Percentiles rank a stretch among this genome's conserved stretches.
phyloP scores from a whole-genome alignment of 1,140 invertebrate genomes.

The Drosophila melanica region DNA sequence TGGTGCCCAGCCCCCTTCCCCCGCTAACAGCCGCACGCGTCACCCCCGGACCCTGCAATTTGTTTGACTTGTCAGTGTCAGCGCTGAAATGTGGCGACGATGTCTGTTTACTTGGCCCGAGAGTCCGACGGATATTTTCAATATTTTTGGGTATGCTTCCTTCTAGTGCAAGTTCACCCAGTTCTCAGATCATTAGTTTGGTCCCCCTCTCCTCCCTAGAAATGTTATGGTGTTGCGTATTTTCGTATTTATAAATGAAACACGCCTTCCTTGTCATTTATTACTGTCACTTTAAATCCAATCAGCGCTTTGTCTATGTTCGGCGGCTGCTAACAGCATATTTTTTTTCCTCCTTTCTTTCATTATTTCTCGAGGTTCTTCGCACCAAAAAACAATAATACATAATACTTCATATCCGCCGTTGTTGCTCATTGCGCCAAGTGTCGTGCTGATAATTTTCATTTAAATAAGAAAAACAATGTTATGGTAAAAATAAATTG shows the following conservation, averaged over 20 bases:
- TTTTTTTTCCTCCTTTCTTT: slow-evolving; percentile 21
- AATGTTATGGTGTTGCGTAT: slow-evolving; percentile 27
- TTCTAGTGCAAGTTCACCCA: slow-evolving; percentile 47
- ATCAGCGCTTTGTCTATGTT: slow-evolving; percentile 68
- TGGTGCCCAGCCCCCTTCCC: slow-evolving; percentile 2
- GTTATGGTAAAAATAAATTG: slow-evolving; percentile 41
- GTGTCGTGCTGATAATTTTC: slow-evolving; percentile 38
- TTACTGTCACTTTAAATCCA: slow-evolving; percentile 73
- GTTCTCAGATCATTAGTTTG: slow-evolving; percentile 13
- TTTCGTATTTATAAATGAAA: slow-evolving; percentile 56
- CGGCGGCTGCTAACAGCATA: slow-evolving; percentile 30
- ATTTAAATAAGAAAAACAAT: slow-evolving; percentile 41
- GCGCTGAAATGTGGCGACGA: slow-evolving; percentile 34
- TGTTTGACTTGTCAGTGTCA: slow-evolving; percentile 62
- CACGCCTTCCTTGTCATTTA: slow-evolving; percentile 68
- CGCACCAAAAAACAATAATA: slow-evolving; percentile 7
- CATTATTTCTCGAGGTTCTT: not conserved
- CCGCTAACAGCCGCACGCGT: not conserved
- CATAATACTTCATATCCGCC: slow-evolving; percentile 37
- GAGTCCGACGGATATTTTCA: slow-evolving; percentile 31
- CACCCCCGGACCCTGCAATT: slow-evolving; percentile 36
- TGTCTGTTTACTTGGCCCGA: slow-evolving; percentile 49
- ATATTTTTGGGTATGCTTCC: slow-evolving; percentile 18
- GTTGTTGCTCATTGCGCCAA: slow-evolving; percentile 11
- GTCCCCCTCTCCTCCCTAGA: not conserved